Conservation (phyloP, 2,797 vertebrate species). For the Simalia tracyae region DNA sequence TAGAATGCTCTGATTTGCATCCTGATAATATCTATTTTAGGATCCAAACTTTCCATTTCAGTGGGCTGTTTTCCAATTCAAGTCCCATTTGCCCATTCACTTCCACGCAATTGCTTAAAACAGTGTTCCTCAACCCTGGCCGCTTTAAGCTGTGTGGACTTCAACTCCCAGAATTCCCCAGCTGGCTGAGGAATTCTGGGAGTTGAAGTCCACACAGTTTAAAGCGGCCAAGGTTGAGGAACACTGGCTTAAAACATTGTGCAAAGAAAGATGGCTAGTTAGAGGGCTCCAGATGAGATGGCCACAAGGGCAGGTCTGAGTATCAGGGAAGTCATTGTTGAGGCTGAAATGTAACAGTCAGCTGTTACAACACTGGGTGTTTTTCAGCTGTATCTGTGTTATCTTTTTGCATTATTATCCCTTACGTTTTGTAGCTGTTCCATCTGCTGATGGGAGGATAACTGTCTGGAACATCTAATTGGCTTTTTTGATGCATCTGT, state of each 20-base stretch:
- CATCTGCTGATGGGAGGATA: slow-evolving; percentile 6
- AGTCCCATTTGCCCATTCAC: neutral
- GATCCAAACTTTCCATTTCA: neutral
- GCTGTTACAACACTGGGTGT: neutral
- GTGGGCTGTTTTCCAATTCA: neutral
- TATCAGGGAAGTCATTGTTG: neutral
- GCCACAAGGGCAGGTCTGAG: neutral
- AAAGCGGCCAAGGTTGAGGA: too few species aligned
- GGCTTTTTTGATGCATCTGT: neutral
- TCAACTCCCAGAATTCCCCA: too few species aligned
- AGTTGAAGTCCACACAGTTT: too few species aligned
- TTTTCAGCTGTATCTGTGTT: slow-evolving; percentile 20
- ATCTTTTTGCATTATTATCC: slow-evolving; percentile 10
- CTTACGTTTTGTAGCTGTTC: neutral
- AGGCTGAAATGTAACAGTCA: neutral
- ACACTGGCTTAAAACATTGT: neutral
- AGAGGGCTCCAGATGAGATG: slow-evolving; percentile 8
- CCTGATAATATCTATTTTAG: slow-evolving; percentile 23
- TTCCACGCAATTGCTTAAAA: neutral
- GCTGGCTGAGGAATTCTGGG: too few species aligned
- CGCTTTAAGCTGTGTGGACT: too few species aligned
- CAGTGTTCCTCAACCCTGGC: neutral
- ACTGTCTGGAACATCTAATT: slow-evolving; percentile 2
- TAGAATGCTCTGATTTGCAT: slow-evolving; percentile 22
- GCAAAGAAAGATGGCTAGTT: slow-evolving; percentile 33